Evolutionary conservation across 1,140 invertebrate species (phyloP), one percentile per base, ranked within the genome.

Genomic region (Tetramorium simillimum): DNA sequence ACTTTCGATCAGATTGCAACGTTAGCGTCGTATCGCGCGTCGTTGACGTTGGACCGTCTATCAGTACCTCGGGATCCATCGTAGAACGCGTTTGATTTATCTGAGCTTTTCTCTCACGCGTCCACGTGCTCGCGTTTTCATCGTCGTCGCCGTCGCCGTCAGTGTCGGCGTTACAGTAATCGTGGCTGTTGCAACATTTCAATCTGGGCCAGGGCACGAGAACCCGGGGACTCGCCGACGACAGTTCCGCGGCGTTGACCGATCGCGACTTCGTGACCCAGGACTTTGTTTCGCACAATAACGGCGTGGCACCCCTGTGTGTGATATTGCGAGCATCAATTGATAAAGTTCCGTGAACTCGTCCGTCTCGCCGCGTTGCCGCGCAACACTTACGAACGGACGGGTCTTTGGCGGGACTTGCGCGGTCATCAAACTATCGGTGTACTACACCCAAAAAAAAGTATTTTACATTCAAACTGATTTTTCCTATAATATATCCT

Each of bases 251-350:
- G 49, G 87, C 80, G 88, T 62, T 73, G 60, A 63, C 51, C 70
- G 80, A 43, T 58, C 63, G 87, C 56, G 89, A 90, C 63, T 81
- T 87, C 76, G 62, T 90, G 80, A 86, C 43, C 93, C 90, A 92
- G 76, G 92, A 90, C 63, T 91, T 93, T 46, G 92, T 91, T 80
- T 93, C 92, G 90, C 93, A 93, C 49, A 93, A 87, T 40, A 93
- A 84, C 43, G 92, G 92, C 60, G 91, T 92, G 63, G 92, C 90
- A 40, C 88, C 78, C 70, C 93, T 93, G 85, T 33, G 76, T 51
- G 51, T 28, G 58, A 90, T 73, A 87, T 77, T 86, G 60, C 40
- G 16, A 65, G 18, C 56, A 21, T 73, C 14, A 56, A 49, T 60
- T 86, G 85, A 90, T 87, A 77, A 89, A 90, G 85, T 81, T 89